Conservation (phyloP, 2,113 vertebrate species). For the Lepisosteus oculatus region DNA sequence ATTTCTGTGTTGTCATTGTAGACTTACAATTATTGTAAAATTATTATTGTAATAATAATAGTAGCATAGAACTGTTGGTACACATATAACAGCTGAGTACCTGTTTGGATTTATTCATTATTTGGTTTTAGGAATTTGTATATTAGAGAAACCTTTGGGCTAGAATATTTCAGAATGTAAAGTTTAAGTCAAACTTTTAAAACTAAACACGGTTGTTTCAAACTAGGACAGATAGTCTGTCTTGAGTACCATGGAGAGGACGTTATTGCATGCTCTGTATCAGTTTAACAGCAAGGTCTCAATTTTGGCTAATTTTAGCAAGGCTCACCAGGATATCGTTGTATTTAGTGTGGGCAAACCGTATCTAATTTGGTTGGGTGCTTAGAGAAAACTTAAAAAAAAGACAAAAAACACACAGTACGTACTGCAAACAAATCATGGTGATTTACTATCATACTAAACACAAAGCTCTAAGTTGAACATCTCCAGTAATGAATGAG, state of each 20-base stretch:
- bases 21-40: neutral
- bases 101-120: no score
- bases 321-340: neutral
- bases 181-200: neutral
- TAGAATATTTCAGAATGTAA: neutral
- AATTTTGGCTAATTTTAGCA: slow-evolving; percentile 14
- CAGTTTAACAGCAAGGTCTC: slow-evolving; percentile 9
- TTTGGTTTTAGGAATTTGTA: no score
- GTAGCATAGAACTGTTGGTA: no score
- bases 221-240: slow-evolving; percentile 8
- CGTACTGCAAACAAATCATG: neutral
- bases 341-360: slow-evolving; percentile 6
- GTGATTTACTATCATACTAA: neutral
- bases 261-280: neutral
- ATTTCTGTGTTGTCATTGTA: neutral
- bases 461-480: slow-evolving; percentile 6
- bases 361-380: slow-evolving; percentile 5
- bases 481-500: slow-evolving; percentile 2
- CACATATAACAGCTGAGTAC: no score
- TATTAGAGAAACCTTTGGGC: no score
- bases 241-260: slow-evolving; percentile 10
- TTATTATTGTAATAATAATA: neutral
- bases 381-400: neutral
- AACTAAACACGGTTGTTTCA: neutral
- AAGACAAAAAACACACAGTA: neutral